phyloP scores from a whole-genome alignment of 1,140 invertebrate species.

The Zelostemma sp. region DNA sequence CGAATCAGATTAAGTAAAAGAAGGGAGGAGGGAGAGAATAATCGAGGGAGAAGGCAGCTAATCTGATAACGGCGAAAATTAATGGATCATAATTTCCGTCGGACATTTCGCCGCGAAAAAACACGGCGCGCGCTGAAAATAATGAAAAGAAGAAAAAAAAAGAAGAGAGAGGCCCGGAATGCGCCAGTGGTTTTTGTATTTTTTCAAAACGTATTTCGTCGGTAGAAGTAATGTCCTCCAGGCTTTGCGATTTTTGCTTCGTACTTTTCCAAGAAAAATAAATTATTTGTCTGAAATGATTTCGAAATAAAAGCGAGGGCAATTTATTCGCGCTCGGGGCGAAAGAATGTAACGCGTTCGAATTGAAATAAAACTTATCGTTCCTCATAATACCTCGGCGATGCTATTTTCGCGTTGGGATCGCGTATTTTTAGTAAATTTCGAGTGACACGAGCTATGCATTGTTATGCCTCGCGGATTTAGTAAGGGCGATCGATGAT shows the following conservation, averaged over 20 bases:
- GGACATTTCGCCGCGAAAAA: neutral
- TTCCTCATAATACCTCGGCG: neutral
- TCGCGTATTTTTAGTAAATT: slow-evolving; percentile 38
- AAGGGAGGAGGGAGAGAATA: neutral
- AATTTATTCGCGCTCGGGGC: neutral
- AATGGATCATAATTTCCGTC: slow-evolving; percentile 25
- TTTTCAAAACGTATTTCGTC: too few species aligned
- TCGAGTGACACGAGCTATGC: neutral
- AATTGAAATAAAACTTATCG: neutral
- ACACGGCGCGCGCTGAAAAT: slow-evolving; percentile 11
- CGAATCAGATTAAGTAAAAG: neutral
- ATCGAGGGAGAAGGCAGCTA: neutral
- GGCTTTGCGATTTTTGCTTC: too few species aligned
- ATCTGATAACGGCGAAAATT: slow-evolving; percentile 26
- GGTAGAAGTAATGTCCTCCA: too few species aligned
- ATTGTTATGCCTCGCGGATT: slow-evolving; percentile 13
- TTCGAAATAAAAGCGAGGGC: neutral
- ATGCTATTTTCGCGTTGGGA: slow-evolving; percentile 16
- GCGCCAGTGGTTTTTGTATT: too few species aligned
- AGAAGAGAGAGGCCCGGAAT: neutral
- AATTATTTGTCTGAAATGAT: neutral
- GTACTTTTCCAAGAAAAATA: neutral
- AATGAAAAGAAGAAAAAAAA: slow-evolving; percentile 9
- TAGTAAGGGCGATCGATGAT: slow-evolving; percentile 33
- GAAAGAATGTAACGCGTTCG: neutral